phyloP scores from a whole-genome alignment of 2,113 vertebrate genomes.

The Tympanuchus pallidicinctus region DNA sequence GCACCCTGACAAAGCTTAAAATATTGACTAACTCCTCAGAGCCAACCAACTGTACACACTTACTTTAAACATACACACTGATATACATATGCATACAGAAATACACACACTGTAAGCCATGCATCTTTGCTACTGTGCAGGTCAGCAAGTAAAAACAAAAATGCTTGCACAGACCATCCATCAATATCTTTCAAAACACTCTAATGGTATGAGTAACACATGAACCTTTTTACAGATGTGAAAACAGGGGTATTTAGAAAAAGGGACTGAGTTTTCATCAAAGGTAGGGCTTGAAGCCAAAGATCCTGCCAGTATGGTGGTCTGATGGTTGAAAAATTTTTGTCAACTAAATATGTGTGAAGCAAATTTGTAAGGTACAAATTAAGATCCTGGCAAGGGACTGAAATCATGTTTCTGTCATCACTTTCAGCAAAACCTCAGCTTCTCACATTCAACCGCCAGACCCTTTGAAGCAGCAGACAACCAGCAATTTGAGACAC shows the following conservation, averaged over 20 bases:
- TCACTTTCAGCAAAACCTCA: slow-evolving; percentile 70
- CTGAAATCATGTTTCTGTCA: slow-evolving; percentile 66
- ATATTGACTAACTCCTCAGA: slow-evolving; percentile 16
- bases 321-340: slow-evolving; percentile 18
- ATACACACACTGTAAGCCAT: background rate
- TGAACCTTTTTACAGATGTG: background rate
- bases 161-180: background rate
- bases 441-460: slow-evolving; percentile 23
- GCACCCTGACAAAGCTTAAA: slow-evolving; percentile 19
- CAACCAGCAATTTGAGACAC: slow-evolving; percentile 59
- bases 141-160: background rate
- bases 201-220: background rate
- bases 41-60: background rate
- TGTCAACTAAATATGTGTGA: background rate
- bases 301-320: background rate
- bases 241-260: background rate
- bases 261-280: background rate
- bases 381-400: slow-evolving; percentile 63
- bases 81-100: background rate
- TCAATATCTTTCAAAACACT: background rate
- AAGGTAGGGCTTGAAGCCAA: background rate
- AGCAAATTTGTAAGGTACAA: slow-evolving; percentile 71
- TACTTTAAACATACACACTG: background rate
- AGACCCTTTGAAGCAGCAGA: slow-evolving; percentile 64
- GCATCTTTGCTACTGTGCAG: background rate